Evolutionary conservation across 2,888 invertebrate genomes (phyloP), one percentile per base, ranked within the genome.

Genomic region (Brenthis daphne): DNA sequence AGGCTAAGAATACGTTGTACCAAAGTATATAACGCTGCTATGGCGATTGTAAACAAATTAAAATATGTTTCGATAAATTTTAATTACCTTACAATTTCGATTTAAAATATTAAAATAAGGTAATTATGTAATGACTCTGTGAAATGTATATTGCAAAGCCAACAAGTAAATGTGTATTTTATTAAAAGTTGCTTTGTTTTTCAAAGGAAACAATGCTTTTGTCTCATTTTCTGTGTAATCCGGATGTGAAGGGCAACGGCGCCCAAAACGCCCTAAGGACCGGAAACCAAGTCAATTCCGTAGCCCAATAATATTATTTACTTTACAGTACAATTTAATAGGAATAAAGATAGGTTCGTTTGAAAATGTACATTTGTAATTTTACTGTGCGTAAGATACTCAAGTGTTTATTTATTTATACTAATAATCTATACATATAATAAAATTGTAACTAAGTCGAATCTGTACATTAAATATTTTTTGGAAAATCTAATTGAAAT

Each of bases 201-300:
- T 24, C 54, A 60, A 66, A 66, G 60, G 57, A 51, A 60, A 60
- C 54, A 48, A 24, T 48, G 65, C 24, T 50, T 57, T 65, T 65
- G 57, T 57, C 37, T 55, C 48, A 20, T 67, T 67, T 61, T 67
- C 67, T 55, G 20, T 61, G 55, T 56, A 50, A 61, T 61, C 67
- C 60, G 67, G 61, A 67, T 24, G 65, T 24, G n/a, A 14, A 50
- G 60, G 67, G 20, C 55, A 50, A 55, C 14, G 24, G 58, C 47
- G 48, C 58, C 58, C 58, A 11, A 58, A 47, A 47, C 47, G 14
- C 48, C 24, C 24, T 58, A 58, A 58, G 48, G 48, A 48, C 58
- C 58, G 58, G 58, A 58, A 58, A 29, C 48, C 29, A 48, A 48
- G 58, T 58, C 58, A 48, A 48, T 58, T 58, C 14, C 48, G 11